phyloP scores from a whole-genome alignment of 2,888 invertebrate species.

The Plutella xylostella region DNA sequence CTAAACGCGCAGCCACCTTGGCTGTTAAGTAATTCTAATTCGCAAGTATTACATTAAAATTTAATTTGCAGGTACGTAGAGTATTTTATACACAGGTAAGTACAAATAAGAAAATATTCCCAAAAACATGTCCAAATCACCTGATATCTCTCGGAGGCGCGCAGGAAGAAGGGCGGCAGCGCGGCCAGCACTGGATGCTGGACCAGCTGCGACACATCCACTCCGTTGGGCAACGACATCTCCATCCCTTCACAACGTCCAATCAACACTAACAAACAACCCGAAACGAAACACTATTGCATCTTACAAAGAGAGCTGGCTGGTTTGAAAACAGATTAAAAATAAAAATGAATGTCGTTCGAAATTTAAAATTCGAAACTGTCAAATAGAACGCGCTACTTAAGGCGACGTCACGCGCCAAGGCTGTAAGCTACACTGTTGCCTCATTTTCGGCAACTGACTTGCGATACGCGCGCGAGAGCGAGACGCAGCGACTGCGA shows the following conservation, averaged over 20 bases:
- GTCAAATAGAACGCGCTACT: constrained; percentile 12
- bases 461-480: constrained; percentile 37
- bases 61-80: no score
- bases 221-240: constrained; percentile 88
- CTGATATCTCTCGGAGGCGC: constrained; percentile 93
- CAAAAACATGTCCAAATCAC: no score
- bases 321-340: constrained; percentile 4
- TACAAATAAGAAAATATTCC: no score
- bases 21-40: no score
- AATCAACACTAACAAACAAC: constrained; percentile 15
- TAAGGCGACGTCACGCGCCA: constrained; percentile 25
- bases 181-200: constrained; percentile 87
- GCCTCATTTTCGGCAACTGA: constrained; percentile 53
- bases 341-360: neutral
- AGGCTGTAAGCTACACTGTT: constrained; percentile 57
- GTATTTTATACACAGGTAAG: no score
- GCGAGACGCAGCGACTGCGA: constrained; percentile 41
- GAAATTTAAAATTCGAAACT: constrained; percentile 8
- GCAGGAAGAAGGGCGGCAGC: constrained; percentile 87
- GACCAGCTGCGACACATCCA: constrained; percentile 88
- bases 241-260: constrained; percentile 31
- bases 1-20: no score
- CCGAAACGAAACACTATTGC: neutral
- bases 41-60: no score
- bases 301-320: neutral